Percentiles rank a stretch among this genome's conserved stretches.
Evolutionary conservation across 2,113 vertebrate species (phyloP).

Genomic region (Tauraco erythrolophus): DNA sequence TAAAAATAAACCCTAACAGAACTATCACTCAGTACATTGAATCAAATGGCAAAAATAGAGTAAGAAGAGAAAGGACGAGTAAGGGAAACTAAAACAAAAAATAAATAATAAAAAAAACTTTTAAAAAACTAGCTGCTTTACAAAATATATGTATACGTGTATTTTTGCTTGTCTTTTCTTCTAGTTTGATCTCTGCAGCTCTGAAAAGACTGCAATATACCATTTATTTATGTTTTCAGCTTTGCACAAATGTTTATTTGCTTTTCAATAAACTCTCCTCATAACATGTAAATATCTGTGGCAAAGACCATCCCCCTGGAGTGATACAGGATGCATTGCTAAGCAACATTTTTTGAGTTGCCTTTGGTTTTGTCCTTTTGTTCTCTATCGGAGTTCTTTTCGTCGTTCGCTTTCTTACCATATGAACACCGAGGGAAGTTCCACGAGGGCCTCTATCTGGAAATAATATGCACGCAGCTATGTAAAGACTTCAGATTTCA

Average conservation of each 20-base stretch:
- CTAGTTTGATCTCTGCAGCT: background rate
- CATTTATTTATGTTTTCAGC: background rate
- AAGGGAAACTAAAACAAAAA: background rate
- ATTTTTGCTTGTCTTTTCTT: background rate
- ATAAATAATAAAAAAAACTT: background rate
- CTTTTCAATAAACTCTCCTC: background rate
- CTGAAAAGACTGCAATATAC: background rate
- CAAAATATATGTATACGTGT: background rate
- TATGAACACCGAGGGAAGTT: background rate
- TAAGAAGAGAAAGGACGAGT: background rate
- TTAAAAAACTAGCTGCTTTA: background rate
- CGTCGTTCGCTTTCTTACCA: background rate
- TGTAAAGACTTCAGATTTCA: background rate
- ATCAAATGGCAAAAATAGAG: background rate
- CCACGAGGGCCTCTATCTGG: background rate
- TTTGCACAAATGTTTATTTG: background rate
- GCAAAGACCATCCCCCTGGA: slow-evolving; percentile 9
- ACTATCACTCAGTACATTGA: background rate
- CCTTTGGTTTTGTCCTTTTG: slow-evolving; percentile 22
- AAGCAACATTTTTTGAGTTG: slow-evolving; percentile 2
- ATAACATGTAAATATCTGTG: slow-evolving; percentile 17
- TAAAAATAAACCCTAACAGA: background rate
- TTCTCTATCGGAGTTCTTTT: slow-evolving; percentile 5
- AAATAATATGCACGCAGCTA: background rate
- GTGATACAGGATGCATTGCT: background rate